Evolutionary conservation across 2,113 vertebrate species (phyloP).

Genomic region (Channa argus): DNA sequence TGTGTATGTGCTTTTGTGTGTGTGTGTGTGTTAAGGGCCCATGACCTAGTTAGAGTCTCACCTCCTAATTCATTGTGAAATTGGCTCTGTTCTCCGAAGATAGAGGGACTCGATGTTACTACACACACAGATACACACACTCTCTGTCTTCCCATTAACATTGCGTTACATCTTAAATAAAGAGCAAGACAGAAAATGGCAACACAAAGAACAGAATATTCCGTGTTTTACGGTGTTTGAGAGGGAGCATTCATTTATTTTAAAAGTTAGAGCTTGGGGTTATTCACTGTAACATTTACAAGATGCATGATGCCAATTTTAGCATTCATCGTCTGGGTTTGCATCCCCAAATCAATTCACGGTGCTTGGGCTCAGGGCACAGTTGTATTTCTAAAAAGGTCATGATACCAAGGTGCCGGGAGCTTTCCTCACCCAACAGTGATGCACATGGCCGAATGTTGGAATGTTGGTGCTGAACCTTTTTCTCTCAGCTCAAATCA

Average conservation of each 20-base stretch:
- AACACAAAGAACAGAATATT: slow-evolving; percentile 11
- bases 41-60: slow-evolving; percentile 70
- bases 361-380: slow-evolving; percentile 7
- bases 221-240: slow-evolving; percentile 6
- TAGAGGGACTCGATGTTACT: slow-evolving; percentile 41
- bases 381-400: slow-evolving; percentile 30
- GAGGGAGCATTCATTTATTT: slow-evolving; percentile 31
- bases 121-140: slow-evolving; percentile 3
- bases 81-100: slow-evolving; percentile 71
- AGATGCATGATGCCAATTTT: slow-evolving; percentile 32
- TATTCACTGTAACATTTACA: slow-evolving; percentile 34
- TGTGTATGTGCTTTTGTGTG: neutral
- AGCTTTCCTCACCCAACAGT: slow-evolving; percentile 2
- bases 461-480: too few species aligned
- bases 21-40: slow-evolving; percentile 16
- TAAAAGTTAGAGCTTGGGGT: slow-evolving; percentile 22
- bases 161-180: slow-evolving; percentile 43
- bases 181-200: neutral
- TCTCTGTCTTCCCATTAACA: slow-evolving; percentile 22
- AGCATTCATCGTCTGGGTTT: slow-evolving; percentile 17
- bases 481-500: neutral
- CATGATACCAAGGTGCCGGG: neutral
- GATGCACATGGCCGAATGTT: neutral
- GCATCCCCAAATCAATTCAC: slow-evolving; percentile 17
- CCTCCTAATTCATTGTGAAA: slow-evolving; percentile 73